phyloP scores from a whole-genome alignment of 2,888 invertebrate species.

The Merodon equestris region DNA sequence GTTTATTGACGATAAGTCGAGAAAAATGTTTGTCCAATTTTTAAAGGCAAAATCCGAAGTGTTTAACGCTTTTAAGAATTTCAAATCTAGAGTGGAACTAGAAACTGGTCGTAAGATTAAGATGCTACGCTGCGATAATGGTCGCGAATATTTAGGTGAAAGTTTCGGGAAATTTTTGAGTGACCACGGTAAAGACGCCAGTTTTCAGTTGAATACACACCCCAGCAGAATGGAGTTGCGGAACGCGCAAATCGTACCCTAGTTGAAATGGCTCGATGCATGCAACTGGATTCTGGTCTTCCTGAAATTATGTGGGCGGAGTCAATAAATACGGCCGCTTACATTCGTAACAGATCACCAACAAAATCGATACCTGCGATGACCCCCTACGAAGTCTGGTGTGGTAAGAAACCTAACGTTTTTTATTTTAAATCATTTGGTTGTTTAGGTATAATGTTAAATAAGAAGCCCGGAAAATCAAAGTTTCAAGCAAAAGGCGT shows the following conservation, averaged over 20 bases:
- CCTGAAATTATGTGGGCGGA: conserved; percentile 66
- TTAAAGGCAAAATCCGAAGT: conserved; percentile 24
- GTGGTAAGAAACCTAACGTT: neutral
- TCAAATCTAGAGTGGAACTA: conserved; percentile 30
- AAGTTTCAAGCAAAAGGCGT: too few relatives aligned
- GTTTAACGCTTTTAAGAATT: conserved; percentile 26
- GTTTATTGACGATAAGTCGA: conserved; percentile 32
- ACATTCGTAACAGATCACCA: neutral
- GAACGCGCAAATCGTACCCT: conserved; percentile 36
- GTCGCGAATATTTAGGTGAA: conserved; percentile 23
- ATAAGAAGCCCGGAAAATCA: too few relatives aligned
- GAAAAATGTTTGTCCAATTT: conserved; percentile 23
- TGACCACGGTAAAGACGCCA: conserved; percentile 27
- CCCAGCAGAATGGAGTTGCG: conserved; percentile 42
- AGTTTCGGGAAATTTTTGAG: conserved; percentile 34
- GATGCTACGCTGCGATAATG: conserved; percentile 30
- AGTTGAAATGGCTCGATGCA: conserved; percentile 70
- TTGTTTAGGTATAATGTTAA: too few relatives aligned
- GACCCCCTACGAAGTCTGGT: neutral
- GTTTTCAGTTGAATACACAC: conserved; percentile 32
- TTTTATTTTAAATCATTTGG: too few relatives aligned
- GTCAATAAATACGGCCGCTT: conserved; percentile 27
- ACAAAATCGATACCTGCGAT: neutral
- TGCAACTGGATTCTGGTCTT: conserved; percentile 68
- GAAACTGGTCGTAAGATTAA: conserved; percentile 38